Base-by-base conservation (phyloP, 2,888 invertebrate species). In the Mallateleia sp. region DNA sequence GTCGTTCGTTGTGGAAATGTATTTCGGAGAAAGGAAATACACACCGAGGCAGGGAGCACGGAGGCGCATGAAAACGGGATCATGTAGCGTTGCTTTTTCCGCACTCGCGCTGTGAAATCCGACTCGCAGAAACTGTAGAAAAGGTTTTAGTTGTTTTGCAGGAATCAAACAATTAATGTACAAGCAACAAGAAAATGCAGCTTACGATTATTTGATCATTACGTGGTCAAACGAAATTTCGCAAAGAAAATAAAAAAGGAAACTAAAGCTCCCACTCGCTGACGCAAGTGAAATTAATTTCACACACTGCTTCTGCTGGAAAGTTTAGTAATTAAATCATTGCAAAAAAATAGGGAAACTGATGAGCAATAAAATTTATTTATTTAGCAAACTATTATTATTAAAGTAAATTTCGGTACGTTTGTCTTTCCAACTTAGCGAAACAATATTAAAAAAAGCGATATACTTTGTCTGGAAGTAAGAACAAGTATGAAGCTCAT, bases 1-100 rank as follows among this genome's bases (percentile, higher is more conserved):
- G 84, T 85, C 88, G 89, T 89, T 87, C 67, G 72, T 74, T 84
- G 58, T 78, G 72, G 71, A 90, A 90, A 92, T 89, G 91, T 90
- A 91, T 92, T 91, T 91, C 75, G 87, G 50, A 75, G 82, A 60
- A 74, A 79, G 58, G 24, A 74, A 84, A 88, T 79, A n/a, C 8
- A 74, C 54, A 52, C 45, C 15, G 34, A 56, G 32, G 47, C 20
- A 56, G 45, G 18, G 66, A 54, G 20, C 50, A 25, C 22, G 47
- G 22, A 64, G 47, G 62, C 78, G 56, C 56, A 75, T 71, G 62
- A 67, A 85, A 72, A 82, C 54, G 66, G 74, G 60, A 72, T 72
- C 80, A 80, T 71, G 71, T 54, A 62, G 72, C 64, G 64, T 34
- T 66, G 47, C 66, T 58, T 79, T 81, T 81, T 81, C 50, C 54